Evolutionary conservation across 2,113 vertebrate species (phyloP), one percentile per base, ranked within the genome.

Genomic region (Siniperca knerii): DNA sequence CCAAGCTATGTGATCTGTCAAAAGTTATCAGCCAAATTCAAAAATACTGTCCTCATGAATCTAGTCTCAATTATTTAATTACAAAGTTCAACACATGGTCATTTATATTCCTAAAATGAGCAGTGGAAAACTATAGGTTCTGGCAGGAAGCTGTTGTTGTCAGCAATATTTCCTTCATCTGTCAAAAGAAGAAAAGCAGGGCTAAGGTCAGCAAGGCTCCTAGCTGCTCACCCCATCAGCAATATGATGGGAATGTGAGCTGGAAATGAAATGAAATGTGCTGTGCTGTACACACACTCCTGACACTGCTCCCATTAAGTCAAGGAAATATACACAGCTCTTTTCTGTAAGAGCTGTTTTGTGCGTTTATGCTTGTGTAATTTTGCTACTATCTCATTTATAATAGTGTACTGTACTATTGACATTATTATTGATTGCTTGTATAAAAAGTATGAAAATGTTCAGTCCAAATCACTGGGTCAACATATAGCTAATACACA

Each of bases 101-200:
- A 73, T 74, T 79, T 35, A 37, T 54, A 52, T 57, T 58, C 55
- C 35, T 57, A 15, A 75, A 83, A 80, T 71, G 40, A 46, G 37
- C 44, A 33, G 42, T 7, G 6, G 13, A 15, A 70, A 57, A 29
- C 54, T 25, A 10, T 42, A 54, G 37, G 55, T 54, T 40, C 20
- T 61, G 40, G 23, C 42, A 46, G 21, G 35, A 79, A 77, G 57
- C 35, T 37, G 48, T 52, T 72, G 90, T 88, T 92, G 75, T 85
- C 74, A 74, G 84, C 76, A 90, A 87, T 75, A 35, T 81, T 75
- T 66, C 21, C 25, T 60, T 84, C 72, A 69, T 75, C 54, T 81
- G 66, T 81, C 79, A 81, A 66, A 62, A 73, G 77, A 54, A 76
- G 79, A 67, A 62, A 71, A 46, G 16, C 2, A 69, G 55, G 50